Percentiles rank a stretch among this genome's conserved stretches.
Conservation (phyloP, 2,797 vertebrate genomes). For the Poliocrania exsul region DNA sequence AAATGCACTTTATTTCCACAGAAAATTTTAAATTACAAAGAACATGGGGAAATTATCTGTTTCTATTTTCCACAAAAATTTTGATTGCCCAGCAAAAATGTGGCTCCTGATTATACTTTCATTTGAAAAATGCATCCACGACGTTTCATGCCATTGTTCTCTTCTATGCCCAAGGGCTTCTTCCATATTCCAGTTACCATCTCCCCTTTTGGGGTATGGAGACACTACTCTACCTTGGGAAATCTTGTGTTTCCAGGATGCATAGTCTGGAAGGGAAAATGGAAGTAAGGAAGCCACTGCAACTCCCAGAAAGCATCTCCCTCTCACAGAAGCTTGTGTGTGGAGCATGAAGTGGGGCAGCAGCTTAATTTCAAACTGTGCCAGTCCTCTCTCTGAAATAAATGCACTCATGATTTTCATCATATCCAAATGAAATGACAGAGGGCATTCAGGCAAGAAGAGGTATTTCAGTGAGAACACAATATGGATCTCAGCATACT, state of each 20-base stretch:
- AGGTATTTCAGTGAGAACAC: background rate
- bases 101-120: background rate
- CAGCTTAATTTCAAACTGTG: background rate
- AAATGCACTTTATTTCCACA: background rate
- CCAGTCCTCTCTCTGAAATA: background rate
- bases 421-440: background rate
- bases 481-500: background rate
- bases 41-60: background rate
- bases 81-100: background rate
- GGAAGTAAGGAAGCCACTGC: background rate
- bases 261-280: background rate
- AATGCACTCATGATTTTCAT: background rate
- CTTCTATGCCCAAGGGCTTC: background rate
- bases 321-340: background rate
- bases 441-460: background rate
- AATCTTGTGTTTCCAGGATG: background rate
- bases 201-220: background rate
- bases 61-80: background rate
- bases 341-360: accelerated
- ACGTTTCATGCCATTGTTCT: background rate
- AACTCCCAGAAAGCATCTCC: background rate
- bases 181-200: background rate
- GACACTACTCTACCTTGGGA: background rate
- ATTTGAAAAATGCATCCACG: background rate
- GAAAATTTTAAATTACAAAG: slow-evolving; percentile 30